Evolutionary conservation across 2,113 vertebrate genomes (phyloP), one percentile per base, ranked within the genome.

Genomic region (Oxygymnocypris stewartii): DNA sequence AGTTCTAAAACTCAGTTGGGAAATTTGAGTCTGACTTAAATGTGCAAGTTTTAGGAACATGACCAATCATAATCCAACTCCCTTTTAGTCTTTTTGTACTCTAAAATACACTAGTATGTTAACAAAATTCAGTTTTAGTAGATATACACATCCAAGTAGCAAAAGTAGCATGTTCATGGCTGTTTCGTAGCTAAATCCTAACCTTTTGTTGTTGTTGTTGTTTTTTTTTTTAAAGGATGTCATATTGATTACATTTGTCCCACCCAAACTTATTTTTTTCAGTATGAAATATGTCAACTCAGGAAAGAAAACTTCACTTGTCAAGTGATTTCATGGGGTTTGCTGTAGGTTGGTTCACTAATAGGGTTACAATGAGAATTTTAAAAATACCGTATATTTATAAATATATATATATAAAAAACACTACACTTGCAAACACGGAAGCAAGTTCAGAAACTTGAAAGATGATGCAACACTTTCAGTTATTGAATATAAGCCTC

Each of bases 361-460:
- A 31, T 13, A 54, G 44, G 23, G 73, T 75, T 75, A 75, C 40
- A n/a, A n/a, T 13, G 0, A 74, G 44, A 44, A 49, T 18, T 54
- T 14, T 20, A 3, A 31, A 75, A 75, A 37, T 31, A 31, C 28
- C 2, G 28, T 31, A 31, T 31, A 31, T 31, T 31, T 31, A 31
- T 31, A 31, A 31, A 31, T 31, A 37, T 3, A 37, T 4, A 37
- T 3, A 37, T 4, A 37, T n/a, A 37, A 37, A 37, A 37, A 5
- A 37, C 37, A 13, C 13, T 31, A 18, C 75, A 35, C 16, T 78
- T 35, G 13, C 79, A 65, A 65, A 63, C 12, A 65, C 0, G 14
- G 3, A 10, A 81, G n/a, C 59, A 65, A 81, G 20, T 63, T 61
- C 37, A 65, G 37, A 65, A 44, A 25, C 79, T 81, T 81, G 79